Percentiles rank a stretch among this genome's conserved stretches.
phyloP scores from a whole-genome alignment of 2,113 vertebrate species.

The Chauna torquata region DNA sequence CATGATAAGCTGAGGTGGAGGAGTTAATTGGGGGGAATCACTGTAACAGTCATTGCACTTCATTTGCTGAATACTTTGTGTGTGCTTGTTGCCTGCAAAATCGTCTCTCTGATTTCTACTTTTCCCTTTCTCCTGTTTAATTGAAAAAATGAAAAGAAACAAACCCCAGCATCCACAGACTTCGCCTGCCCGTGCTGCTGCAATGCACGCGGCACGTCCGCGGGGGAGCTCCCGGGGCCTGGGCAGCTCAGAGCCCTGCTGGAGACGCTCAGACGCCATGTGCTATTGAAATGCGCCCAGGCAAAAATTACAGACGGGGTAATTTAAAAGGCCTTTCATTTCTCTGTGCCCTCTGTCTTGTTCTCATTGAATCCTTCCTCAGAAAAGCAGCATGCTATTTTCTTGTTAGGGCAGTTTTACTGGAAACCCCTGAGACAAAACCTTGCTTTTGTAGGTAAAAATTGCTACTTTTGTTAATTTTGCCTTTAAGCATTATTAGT shows the following conservation, averaged over 20 bases:
- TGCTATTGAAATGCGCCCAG: background rate
- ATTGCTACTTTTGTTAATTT: conserved; percentile 39
- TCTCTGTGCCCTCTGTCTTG: background rate
- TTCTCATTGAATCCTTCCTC: background rate
- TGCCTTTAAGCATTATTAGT: conserved; percentile 63
- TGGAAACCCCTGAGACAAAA: background rate
- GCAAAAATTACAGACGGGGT: background rate
- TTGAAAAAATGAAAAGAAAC: no score
- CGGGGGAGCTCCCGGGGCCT: background rate
- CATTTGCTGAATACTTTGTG: background rate
- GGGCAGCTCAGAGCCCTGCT: background rate
- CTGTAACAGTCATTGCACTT: rapidly evolving
- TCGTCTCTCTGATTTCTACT: rapidly evolving
- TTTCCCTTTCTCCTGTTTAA: background rate
- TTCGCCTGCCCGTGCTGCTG: background rate
- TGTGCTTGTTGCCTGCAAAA: background rate
- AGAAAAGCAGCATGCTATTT: background rate
- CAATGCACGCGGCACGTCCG: rapidly evolving
- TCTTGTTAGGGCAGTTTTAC: background rate
- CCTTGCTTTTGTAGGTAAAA: background rate
- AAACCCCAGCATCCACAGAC: background rate
- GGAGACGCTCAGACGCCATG: rapidly evolving
- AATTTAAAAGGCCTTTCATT: background rate
- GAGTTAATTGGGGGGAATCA: background rate
- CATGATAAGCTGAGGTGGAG: background rate